These are phyloP conservation scores for Eumaeus atala DNA, from an alignment of 1,140 invertebrate species.

Conservation along the genomic window DNA sequence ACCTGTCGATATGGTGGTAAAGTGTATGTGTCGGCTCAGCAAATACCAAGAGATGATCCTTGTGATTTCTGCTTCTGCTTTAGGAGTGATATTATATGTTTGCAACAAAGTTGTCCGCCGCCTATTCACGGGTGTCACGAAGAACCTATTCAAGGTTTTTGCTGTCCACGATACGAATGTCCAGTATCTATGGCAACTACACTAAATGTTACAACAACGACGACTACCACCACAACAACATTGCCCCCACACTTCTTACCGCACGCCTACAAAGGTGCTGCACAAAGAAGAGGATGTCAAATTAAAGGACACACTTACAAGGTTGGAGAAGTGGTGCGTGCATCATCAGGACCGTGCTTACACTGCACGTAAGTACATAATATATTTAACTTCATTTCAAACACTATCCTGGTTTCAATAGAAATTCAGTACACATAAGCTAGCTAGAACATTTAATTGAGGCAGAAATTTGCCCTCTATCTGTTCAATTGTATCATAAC, in stretches of 20 bases:
- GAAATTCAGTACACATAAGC: too few relatives aligned
- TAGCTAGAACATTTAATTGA: too few relatives aligned
- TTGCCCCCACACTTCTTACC: conserved; percentile 86
- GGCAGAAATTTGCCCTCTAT: too few relatives aligned
- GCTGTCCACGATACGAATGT: conserved; percentile 95
- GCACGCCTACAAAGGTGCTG: conserved; percentile 84
- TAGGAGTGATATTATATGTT: conserved; percentile 94
- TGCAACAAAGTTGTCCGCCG: conserved; percentile 95
- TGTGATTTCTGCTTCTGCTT: conserved; percentile 99
- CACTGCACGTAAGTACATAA: conserved; percentile 88
- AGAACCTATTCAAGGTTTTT: conserved; percentile 93
- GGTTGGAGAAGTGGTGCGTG: conserved; percentile 87
- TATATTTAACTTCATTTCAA: too few relatives aligned
- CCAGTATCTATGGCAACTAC: conserved; percentile 88
- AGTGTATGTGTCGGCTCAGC: conserved; percentile 94
- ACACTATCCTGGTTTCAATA: too few relatives aligned
- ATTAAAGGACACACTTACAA: conserved; percentile 87
- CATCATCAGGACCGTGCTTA: conserved; percentile 91
- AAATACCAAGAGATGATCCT: conserved; percentile 93
- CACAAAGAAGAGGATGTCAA: conserved; percentile 85
- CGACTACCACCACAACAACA: conserved; percentile 89
- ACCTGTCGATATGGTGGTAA: conserved; percentile 93
- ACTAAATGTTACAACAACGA: conserved; percentile 86
- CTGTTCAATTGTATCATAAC: too few relatives aligned
- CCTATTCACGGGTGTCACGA: conserved; percentile 92